Evolutionary conservation across 2,797 vertebrate genomes (phyloP), one percentile per base, ranked within the genome.

Genomic region (Leuciscus waleckii): DNA sequence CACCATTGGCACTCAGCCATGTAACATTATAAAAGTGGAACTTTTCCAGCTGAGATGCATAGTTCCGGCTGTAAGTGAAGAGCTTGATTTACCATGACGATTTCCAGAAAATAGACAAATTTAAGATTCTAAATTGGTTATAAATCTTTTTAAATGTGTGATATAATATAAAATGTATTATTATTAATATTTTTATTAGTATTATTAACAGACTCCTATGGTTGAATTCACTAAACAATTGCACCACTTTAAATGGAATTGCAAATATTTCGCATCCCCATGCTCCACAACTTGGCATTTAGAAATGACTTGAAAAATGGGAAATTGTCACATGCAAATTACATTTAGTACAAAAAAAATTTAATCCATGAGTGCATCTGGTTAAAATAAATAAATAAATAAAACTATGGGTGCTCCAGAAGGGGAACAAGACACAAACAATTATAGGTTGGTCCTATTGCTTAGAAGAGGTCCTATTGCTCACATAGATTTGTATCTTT

Each of bases 61-160:
- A 74, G 96, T 95, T 6, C 94, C 95, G n/a, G 90, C 93, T 54
- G 97, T 97, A 92, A 95, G 96, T 87, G 3, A 63, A 84, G 5
- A 26, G 14, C 29, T 13, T 29, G 5, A 11, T 70, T 26, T 4
- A 17, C 5, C 7, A 51, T 17, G 1, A 43, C 51, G 10, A 23
- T n/a, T 17, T 1, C 1, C 43, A 1, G 8, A 69, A 35, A 32
- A 49, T 10, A 49, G 14, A 1, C 14, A 13, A 4, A 51, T 32
- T 11, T 21, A 1, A 51, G 51, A 75, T 35, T 10, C 2, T 8
- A 54, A 35, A 75, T 75, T 8, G n/a, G 7, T 71, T 71, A 16
- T 16, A n/a, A 26, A 71, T 6, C 39, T n/a, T 71, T 26, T 61
- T 5, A 58, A 43, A 43, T 70, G n/a, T 26, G 13, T 70, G 2